phyloP scores from a whole-genome alignment of 2,888 invertebrate genomes.

The Thyatira batis region DNA sequence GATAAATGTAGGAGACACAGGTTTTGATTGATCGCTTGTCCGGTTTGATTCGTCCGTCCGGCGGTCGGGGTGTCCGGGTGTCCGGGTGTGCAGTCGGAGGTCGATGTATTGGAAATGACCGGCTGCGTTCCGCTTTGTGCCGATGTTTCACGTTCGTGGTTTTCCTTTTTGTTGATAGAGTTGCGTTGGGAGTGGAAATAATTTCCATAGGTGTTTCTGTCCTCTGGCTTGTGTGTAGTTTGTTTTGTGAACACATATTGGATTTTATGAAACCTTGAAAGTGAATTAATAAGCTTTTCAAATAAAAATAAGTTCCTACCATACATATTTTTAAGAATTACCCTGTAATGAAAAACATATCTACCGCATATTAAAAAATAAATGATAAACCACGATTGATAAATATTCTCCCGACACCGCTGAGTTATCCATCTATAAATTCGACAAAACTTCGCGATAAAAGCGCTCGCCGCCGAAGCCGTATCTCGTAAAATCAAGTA shows the following conservation, averaged over 20 bases:
- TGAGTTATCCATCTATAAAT: background rate
- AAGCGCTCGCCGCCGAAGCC: background rate
- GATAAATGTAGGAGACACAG: slow-evolving; percentile 75
- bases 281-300: no score
- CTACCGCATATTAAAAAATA: no score
- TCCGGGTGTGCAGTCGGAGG: background rate
- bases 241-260: background rate
- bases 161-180: background rate
- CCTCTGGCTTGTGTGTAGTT: background rate
- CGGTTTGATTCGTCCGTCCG: slow-evolving; percentile 54
- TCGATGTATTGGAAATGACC: slow-evolving; percentile 3
- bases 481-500: background rate
- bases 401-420: background rate
- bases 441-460: background rate
- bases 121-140: background rate
- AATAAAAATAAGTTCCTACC: no score
- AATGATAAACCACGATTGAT: no score
- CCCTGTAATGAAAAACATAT: no score
- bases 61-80: slow-evolving; percentile 8
- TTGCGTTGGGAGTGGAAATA: background rate
- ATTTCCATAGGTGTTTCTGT: background rate
- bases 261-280: no score
- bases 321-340: no score
- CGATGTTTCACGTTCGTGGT: background rate
- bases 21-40: slow-evolving; percentile 66